These are phyloP conservation scores for Myotis planiceps DNA, from an alignment of 2,797 vertebrate species.

Conservation along the genomic window DNA sequence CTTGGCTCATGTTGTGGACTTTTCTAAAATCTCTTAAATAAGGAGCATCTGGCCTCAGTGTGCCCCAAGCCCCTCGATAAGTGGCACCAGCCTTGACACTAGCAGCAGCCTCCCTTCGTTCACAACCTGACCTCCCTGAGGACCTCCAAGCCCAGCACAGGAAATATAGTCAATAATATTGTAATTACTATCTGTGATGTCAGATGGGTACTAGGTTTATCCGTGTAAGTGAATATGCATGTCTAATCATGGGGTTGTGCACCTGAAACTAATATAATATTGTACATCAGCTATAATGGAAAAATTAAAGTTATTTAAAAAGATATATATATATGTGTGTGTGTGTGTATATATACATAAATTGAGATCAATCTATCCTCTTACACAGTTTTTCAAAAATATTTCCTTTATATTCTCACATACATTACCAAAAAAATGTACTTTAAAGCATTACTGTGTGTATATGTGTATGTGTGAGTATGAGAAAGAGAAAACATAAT, in stretches of 20 bases:
- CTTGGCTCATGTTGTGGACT: not conserved
- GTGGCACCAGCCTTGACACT: not conserved
- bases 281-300: not conserved
- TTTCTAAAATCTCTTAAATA: not conserved
- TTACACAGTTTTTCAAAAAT: slow-evolving; percentile 2
- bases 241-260: not conserved
- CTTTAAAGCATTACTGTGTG: not conserved
- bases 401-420: not conserved
- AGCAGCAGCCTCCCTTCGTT: not conserved
- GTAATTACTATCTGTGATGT: not conserved
- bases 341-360: not conserved
- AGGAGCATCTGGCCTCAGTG: no score
- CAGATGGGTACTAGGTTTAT: not conserved
- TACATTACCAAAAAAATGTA: not conserved
- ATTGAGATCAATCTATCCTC: not conserved
- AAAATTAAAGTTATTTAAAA: not conserved
- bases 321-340: not conserved
- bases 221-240: no score
- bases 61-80: not conserved
- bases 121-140: not conserved
- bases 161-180: not conserved
- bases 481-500: not conserved
- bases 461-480: not conserved
- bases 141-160: not conserved
- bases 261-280: not conserved